Base-by-base conservation (phyloP, 2,888 invertebrate genomes). In the Oligia fasciuncula region DNA sequence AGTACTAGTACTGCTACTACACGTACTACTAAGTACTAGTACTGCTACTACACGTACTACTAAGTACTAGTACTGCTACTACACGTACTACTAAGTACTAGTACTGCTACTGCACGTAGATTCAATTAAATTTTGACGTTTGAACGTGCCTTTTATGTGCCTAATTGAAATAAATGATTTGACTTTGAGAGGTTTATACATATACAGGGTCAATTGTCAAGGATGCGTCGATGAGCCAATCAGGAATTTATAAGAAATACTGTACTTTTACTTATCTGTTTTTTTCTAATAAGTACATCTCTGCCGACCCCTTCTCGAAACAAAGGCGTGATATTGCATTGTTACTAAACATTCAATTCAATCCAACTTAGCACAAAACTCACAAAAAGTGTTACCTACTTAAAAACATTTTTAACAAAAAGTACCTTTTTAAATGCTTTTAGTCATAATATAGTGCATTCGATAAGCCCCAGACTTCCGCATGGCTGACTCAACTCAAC, bases 401-500 rank as follows among this genome's bases (percentile, higher is more conserved):
- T 14, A 73, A 73, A 46, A 75, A 49, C n/a, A 19, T 29, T 40
- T 49, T 1, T 51, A 76, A 62, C 62, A 77, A 77, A 60, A 77
- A 46, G 35, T 78, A 11, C 19, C 19, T 66, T 54, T 66, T 29
- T n/a, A 6, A 78, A 51, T 29, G 23, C 80, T 78, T 63, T 78
- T 46, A 63, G 51, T 69, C 43, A 35, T 67, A 76, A 19, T 67
- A 14, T 6, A 68, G 80, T 68, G 60, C 54, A 78, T 67, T 79
- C 40, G 51, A 51, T 54, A 14, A 6, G 14, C n/a, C 9, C 1
- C n/a, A 19, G 6, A 70, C 62, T 78, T 78, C 78, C 78, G 78
- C 46, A 19, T 23, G 35, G 2, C 51, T 65, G 51, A 40, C 4
- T 80, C 78, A 80, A 40, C 4, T 80, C 78, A 80, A 17, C 69